Evolutionary conservation across 2,113 vertebrate genomes (phyloP).

Genomic region (Notothenia rossii): DNA sequence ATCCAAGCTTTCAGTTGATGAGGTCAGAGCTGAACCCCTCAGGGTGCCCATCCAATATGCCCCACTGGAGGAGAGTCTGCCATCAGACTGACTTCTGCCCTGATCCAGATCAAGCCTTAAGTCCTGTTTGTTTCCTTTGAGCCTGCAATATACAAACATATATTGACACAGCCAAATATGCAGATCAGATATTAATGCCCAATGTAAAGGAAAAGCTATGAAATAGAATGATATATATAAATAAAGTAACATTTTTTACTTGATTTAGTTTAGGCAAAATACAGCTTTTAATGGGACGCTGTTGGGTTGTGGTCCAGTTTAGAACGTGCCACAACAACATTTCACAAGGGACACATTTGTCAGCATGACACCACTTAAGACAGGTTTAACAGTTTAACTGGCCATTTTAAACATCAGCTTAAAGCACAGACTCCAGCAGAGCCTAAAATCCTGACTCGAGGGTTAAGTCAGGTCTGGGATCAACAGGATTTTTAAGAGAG

Average conservation of each 20-base stretch:
- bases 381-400: constrained; percentile 55
- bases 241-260: background rate
- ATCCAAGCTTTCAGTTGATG: constrained; percentile 61
- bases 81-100: background rate
- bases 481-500: constrained; percentile 68
- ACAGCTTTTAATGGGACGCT: background rate
- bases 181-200: background rate
- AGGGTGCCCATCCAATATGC: constrained; percentile 5
- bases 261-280: background rate
- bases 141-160: background rate
- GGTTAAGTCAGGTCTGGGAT: constrained; percentile 68
- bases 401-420: constrained; percentile 53
- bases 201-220: background rate
- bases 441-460: constrained; percentile 45
- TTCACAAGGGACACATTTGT: constrained; percentile 43
- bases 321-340: background rate
- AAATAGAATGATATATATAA: background rate
- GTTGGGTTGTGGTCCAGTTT: background rate
- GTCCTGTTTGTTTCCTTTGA: background rate
- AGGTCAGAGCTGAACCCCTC: constrained; percentile 52
- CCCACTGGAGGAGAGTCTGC: background rate
- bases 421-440: constrained; percentile 44
- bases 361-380: constrained; percentile 53
- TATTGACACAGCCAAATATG: background rate
- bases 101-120: background rate